Base-by-base conservation (phyloP, 2,888 invertebrate genomes). In the Agriopis leucophaearia region DNA sequence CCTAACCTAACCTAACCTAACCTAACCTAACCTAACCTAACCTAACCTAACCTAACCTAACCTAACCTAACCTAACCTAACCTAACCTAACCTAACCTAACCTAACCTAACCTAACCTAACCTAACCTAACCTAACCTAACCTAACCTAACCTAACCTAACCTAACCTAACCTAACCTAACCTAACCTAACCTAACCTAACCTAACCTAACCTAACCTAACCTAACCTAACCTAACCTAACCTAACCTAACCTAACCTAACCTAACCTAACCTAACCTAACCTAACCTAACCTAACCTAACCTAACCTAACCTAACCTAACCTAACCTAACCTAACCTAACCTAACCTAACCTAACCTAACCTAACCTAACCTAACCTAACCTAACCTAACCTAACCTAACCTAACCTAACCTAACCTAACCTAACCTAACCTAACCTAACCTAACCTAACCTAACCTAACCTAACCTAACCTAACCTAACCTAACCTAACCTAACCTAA, bases 201-300 rank as follows among this genome's bases (percentile, higher is more conserved):
- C 71, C 54, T 71, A 68, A 68, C 71, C 65, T 62, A 65, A 68
- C 68, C 68, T 65, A 68, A 62, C 68, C 67, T 65, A 64, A 68
- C 64, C 68, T 65, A 65, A 68, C 68, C 68, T 67, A 67, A 70
- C 66, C 70, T 66, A 66, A 70, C 66, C 70, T 70, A 70, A 70
- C 70, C 70, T 70, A 70, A 70, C 70, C 70, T 70, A 70, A 70
- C 70, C 70, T 70, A 70, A 70, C 70, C 70, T 70, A 70, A 70
- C 70, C 70, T 70, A 70, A 70, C 70, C 64, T 64, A 64, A 68
- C 68, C 68, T 40, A 48, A 58, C 47, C 58, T 48, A 58, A 58
- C 57, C 57, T 57, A 57, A 57, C 57, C 57, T 57, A 57, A 57
- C 57, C 57, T 57, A 57, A 57, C 57, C 57, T 57, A 63, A 67